A percentile compares a stretch with the other conserved stretches of the same genome.
Evolutionary conservation across 1,140 invertebrate species (phyloP).

Genomic region (Drosophila jambulina): DNA sequence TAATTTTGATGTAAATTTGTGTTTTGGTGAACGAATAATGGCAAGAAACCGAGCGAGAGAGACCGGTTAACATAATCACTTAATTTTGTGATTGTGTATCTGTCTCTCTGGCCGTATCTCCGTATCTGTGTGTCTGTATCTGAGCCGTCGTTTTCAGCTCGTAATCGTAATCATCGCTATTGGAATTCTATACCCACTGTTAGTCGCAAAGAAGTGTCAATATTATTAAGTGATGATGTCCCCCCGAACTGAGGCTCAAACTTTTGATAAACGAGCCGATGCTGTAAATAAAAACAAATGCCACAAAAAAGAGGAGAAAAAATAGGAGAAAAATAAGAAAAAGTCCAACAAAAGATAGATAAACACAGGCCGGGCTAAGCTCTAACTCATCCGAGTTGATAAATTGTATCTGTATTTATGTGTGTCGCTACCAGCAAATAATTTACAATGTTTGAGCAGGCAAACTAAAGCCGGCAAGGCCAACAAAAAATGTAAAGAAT

Average conservation of each 20-base stretch:
- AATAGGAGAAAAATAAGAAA: slow-evolving; percentile 5
- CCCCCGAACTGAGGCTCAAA: slow-evolving; percentile 46
- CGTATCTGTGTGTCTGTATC: slow-evolving; percentile 29
- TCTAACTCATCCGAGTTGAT: slow-evolving; percentile 72
- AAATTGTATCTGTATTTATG: slow-evolving; percentile 79
- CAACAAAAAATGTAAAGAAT: slow-evolving; percentile 66
- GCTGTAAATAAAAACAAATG: slow-evolving; percentile 49
- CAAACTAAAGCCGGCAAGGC: slow-evolving; percentile 67
- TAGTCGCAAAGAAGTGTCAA: slow-evolving; percentile 67
- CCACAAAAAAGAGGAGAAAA: slow-evolving; percentile 24
- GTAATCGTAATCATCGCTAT: slow-evolving; percentile 53
- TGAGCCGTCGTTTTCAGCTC: slow-evolving; percentile 51
- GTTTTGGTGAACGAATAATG: slow-evolving; percentile 57
- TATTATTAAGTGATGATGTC: slow-evolving; percentile 82
- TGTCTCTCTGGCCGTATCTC: slow-evolving; percentile 22
- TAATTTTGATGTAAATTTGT: slow-evolving; percentile 83
- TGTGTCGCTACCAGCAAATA: slow-evolving; percentile 72
- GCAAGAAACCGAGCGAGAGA: slow-evolving; percentile 32
- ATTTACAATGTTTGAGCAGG: slow-evolving; percentile 60
- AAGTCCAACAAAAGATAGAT: slow-evolving; percentile 39
- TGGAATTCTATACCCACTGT: slow-evolving; percentile 35
- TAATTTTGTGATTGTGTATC: slow-evolving; percentile 77
- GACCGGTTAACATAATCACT: slow-evolving; percentile 81
- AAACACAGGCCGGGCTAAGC: slow-evolving; percentile 38
- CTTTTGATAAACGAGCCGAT: slow-evolving; percentile 72